Base-by-base conservation (phyloP, 2,888 invertebrate species). In the Selenia dentaria region DNA sequence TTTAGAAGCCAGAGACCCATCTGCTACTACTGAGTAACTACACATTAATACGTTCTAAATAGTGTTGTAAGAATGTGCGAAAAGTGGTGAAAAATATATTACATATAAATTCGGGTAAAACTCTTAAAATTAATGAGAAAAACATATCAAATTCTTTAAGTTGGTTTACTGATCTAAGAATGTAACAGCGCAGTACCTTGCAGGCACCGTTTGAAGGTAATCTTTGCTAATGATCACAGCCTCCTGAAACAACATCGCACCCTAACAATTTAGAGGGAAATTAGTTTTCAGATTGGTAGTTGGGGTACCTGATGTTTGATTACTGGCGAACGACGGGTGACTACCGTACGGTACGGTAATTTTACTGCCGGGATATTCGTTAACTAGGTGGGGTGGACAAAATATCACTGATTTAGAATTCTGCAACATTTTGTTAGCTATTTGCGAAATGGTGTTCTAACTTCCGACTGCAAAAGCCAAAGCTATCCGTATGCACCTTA, bases 241-340 rank as follows among this genome's bases (percentile, higher is more conserved):
- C 62, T 64, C 71, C 67, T 73, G 57, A 70, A 72, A 72, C 77
- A 71, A 76, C 70, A 70, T 75, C 65, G 64, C 69, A 70, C 69
- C 68, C 71, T 62, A 62, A 70, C 73, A 71, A 72, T 78, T 76
- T 72, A 67, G 57, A 65, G 59, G 66, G 57, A 70, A 79, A 76
- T 75, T 74, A 74, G 68, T 69, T 71, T 62, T 60, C 66, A 62
- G 59, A 71, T 62, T 68, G 67, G 67, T 69, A 61, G 57, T 52
- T 41, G 44, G 57, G 46, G 51, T 46, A 51, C 52, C 54, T 51
- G 49, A 52, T 53, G 57, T 54, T 57, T 54, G 57, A 57, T 54
- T 48, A 52, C 49, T 36, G 49, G 39, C 42, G 45, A 46, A 46
- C 36, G 43, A 33, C 34, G 31, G 40, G 46, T 22, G 25, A 11